A percentile compares a stretch with the other conserved stretches of the same genome.
Evolutionary conservation across 37 sponge, comb jelly and placozoan genomes (phyloP).

Genomic region (Geodia barretti): DNA sequence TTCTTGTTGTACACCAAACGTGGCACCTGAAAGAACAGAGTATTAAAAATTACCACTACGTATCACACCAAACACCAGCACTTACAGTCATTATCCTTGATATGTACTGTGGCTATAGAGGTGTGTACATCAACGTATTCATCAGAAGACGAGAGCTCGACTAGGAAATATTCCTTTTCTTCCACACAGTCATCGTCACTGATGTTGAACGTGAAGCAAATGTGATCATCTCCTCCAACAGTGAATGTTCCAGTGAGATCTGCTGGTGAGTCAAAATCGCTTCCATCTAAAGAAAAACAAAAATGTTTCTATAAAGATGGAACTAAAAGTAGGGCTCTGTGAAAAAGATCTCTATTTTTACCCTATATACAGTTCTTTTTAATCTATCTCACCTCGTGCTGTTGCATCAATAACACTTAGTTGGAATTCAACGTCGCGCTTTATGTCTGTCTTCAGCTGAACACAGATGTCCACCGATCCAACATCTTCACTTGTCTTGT

Average conservation of each 20-base stretch:
- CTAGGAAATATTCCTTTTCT: background rate
- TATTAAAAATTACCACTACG: background rate
- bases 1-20: background rate
- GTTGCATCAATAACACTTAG: background rate
- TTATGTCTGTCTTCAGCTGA: background rate
- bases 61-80: background rate
- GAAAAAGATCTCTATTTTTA: no score
- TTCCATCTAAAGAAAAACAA: background rate
- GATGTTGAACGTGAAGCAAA: background rate
- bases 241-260: background rate
- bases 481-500: background rate
- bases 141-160: background rate
- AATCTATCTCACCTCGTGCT: background rate
- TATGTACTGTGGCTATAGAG: background rate
- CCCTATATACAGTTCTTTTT: background rate
- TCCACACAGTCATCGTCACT: background rate
- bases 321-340: no score
- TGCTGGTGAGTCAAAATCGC: background rate
- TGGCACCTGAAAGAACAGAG: background rate
- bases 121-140: background rate
- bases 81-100: background rate
- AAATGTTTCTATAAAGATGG: no score
- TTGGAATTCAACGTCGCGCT: background rate
- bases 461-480: background rate
- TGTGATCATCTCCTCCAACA: background rate